Base-by-base conservation (phyloP, 1,140 invertebrate species). In the Cataglyphis hispanica region DNA sequence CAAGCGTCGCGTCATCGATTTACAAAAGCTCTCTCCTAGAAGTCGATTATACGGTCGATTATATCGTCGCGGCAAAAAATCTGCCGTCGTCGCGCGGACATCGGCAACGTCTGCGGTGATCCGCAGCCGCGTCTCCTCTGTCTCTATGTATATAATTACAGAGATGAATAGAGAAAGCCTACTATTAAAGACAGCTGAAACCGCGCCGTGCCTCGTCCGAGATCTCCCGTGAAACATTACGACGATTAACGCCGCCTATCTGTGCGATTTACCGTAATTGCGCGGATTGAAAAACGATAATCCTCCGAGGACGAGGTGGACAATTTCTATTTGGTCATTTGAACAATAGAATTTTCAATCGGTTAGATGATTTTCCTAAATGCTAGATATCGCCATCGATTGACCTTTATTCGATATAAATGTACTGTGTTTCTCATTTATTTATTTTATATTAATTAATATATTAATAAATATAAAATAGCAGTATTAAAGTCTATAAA, bases 231-330 rank as follows among this genome's bases (percentile, higher is more conserved):
- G 34, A 70, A 81, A 81, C 46, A 50, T 70, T 58, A 46, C 34
- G 8, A 56, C 25, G 64, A 81, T 81, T 70, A 70, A 81, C 46
- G 34, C 64, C 50, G 19, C 27, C 43, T 78, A 60, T 34, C 37
- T 31, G 34, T 22, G 77, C 69, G 64, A 81, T 81, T 81, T 70
- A 81, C 77, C 67, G 66, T 81, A 81, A 80, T 80, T 80, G 56
- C 43, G 25, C 34, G 16, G 50, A 56, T 69, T 27, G 63, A 46
- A 53, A 34, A 81, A 81, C 64, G 64, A 81, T 69, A 81, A 81
- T 58, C 50, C 43, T 56, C n/a, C 46, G 63, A 80, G 56, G 77
- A 69, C 63, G 69, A n/a, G n/a, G n/a, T n/a, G n/a, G n/a, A n/a
- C n/a, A n/a, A n/a, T n/a, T n/a, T n/a, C n/a, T n/a, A n/a, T n/a